Evolutionary conservation across 2,888 invertebrate genomes (phyloP), one percentile per base, ranked within the genome.

Genomic region (Leptinotarsa tumamoca): DNA sequence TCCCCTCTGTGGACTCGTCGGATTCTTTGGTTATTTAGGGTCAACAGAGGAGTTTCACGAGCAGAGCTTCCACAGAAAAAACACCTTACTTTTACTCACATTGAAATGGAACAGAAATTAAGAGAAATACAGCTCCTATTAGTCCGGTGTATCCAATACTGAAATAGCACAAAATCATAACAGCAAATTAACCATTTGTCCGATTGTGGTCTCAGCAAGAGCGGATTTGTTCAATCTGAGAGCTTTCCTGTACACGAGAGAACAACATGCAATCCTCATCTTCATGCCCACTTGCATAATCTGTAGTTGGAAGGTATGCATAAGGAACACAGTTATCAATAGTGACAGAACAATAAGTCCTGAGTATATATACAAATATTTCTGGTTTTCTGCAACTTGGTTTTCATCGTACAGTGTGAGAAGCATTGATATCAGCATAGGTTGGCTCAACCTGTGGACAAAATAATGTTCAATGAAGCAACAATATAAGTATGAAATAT

Each of bases 261-360:
- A 71, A 54, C 71, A 77, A 50, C 61, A 61, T 23, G 74, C 74
- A 27, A 77, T 92, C 14, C 96, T 90, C 85, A 95, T 91, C 87
- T 94, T 93, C 95, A 96, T 95, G 68, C 96, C 96, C 87, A 95
- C 91, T 83, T 95, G 94, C 71, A 94, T 90, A 17, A 95, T 92
- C 21, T 93, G 93, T 90, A 96, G 92, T 93, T 97, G 96, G 86
- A 95, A 96, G 0, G 95, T 95, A 89, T 98, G 87, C 10, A 73
- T 77, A 14, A 83, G 69, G 5, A 96, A 89, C 33, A 95, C 93
- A 83, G 93, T 93, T 56, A 94, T 84, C 0, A 93, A 92, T 0
- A 95, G 93, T 80, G 93, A 92, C 15, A 93, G 80, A 15, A 95
- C 91, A 49, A 96, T 92, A 4, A 92, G 93, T 0, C 90, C 91